Evolutionary conservation across 2,888 invertebrate species (phyloP).

Genomic region (Limnephilus auricula): DNA sequence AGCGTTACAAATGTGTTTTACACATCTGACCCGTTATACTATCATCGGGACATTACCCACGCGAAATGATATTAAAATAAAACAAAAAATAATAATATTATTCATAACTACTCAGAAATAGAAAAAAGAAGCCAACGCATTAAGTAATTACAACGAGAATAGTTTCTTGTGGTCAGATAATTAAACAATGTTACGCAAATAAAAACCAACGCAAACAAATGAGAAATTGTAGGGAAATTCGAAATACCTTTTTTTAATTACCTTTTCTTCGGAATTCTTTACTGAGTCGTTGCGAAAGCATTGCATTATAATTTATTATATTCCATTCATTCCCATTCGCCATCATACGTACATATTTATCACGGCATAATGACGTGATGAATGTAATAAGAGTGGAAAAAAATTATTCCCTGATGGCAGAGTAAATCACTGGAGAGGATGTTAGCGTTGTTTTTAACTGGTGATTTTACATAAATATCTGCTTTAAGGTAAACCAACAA

Average conservation of each 20-base stretch:
- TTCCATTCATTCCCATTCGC: background rate
- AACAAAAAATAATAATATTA: background rate
- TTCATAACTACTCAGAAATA: background rate
- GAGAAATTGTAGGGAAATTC: background rate
- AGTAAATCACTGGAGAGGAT: background rate
- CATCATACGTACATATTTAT: background rate
- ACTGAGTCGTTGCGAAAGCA: background rate
- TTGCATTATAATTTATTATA: background rate
- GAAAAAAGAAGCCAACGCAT: background rate
- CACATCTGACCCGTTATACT: background rate
- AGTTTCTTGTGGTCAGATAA: background rate
- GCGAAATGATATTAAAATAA: slow-evolving; percentile 12
- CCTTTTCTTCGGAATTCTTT: background rate
- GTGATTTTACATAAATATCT: background rate
- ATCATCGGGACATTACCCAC: background rate
- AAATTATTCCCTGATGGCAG: background rate
- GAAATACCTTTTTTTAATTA: background rate
- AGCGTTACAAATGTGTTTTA: background rate
- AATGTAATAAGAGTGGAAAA: background rate
- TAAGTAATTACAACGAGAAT: background rate
- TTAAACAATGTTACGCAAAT: background rate
- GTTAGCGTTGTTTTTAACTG: background rate
- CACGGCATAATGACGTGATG: background rate
- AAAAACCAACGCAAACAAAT: background rate
- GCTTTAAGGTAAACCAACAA: background rate